Base-by-base conservation (phyloP, 2,113 vertebrate species). In the Amblyornis subalaris region DNA sequence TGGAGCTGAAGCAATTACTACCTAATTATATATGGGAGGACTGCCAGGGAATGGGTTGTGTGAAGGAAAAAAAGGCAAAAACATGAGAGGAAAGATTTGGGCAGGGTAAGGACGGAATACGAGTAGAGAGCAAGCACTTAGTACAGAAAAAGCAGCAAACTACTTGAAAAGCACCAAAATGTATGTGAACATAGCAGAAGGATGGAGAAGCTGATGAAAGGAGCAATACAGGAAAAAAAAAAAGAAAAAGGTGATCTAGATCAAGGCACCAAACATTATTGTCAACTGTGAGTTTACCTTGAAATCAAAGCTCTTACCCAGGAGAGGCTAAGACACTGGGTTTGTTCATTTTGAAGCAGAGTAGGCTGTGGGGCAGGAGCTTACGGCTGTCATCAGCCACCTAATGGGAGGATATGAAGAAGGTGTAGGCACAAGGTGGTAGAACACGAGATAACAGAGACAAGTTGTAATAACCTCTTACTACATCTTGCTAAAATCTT, bases 1-100 rank as follows among this genome's bases (percentile, higher is more conserved):
- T 55, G n/a, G 61, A 94, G 75, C 51, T 92, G 70, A 85, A 88
- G 70, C 45, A 85, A 74, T 74, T 92, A 81, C 65, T 90, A 58
- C 26, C 23, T 88, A 81, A 54, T 85, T 92, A 60, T 22, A 55
- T 29, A 45, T 57, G 36, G 71, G 51, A 93, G 13, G 60, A 78
- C 51, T 53, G 66, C 31, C 75, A 94, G 45, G 26, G 29, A 81
- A 85, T n/a, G 44, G 64, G 9, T 14, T 73, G 36, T 35, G 45
- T 60, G 36, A 92, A 87, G 2, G 12, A 38, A 75, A 61, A 89
- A 91, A 57, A 62, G 53, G 22, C 28, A 83, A 84, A 72, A 88
- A 64, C 7, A 66, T 3, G 7, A 94, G 24, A 88, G 12, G 25
- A 65, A 94, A 90, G 12, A 84, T 50, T 36, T 87, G 57, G 47